Percentiles rank a stretch among this genome's conserved stretches.
Conservation (phyloP, 2,888 invertebrate genomes). For the Venusia cambrica region DNA sequence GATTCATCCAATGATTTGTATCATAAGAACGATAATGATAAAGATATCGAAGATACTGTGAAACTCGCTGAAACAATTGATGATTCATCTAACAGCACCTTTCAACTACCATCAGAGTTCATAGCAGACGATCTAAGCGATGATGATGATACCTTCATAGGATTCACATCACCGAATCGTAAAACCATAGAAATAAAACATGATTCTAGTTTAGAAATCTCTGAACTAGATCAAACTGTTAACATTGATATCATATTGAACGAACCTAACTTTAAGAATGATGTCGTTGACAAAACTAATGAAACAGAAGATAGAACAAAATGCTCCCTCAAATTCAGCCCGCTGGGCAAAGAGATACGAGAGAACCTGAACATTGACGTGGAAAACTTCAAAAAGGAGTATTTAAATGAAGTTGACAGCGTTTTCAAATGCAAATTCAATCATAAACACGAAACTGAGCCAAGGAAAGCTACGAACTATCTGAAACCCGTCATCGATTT, state of each 20-base stretch:
- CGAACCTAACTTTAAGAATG: no score
- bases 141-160: conserved; percentile 29
- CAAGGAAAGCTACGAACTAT: not conserved
- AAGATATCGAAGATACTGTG: not conserved
- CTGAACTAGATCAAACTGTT: conserved; percentile 44
- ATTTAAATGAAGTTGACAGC: conserved; percentile 51
- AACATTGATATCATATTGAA: conserved; percentile 51
- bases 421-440: conserved; percentile 18
- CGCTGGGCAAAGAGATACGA: conserved; percentile 39
- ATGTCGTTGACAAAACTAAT: conserved; percentile 31
- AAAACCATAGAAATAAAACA: conserved; percentile 49
- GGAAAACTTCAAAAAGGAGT: conserved; percentile 59
- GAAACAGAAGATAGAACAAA: conserved; percentile 31
- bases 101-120: conserved; percentile 39
- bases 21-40: conserved; percentile 2
- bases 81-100: conserved; percentile 25
- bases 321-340: conserved; percentile 49
- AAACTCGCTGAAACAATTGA: not conserved
- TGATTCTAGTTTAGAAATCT: conserved; percentile 58
- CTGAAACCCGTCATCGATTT: conserved; percentile 13
- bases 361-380: conserved; percentile 48
- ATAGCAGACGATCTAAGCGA: conserved; percentile 34
- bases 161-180: conserved; percentile 40
- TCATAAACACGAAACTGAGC: conserved; percentile 12
- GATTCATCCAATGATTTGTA: conserved; percentile 9